These are phyloP conservation scores for Talpa occidentalis DNA, from an alignment of 2,113 vertebrate species.

Conservation along the genomic window DNA sequence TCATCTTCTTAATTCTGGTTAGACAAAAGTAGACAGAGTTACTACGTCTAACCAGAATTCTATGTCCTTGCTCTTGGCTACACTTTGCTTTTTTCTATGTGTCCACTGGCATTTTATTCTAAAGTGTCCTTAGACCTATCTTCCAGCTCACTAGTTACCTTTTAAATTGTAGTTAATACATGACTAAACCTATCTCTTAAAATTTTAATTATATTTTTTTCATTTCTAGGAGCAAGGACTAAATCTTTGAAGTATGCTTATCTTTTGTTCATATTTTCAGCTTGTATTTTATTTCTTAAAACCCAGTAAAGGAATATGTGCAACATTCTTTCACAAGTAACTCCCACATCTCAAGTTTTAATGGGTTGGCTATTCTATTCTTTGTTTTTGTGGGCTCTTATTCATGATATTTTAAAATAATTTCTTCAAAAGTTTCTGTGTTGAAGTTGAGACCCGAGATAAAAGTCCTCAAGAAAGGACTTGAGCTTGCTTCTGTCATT, in stretches of 20 bases:
- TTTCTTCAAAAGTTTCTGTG: not conserved
- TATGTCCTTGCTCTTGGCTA: not conserved
- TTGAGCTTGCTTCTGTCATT: not conserved
- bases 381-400: not conserved
- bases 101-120: not conserved
- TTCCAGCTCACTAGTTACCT: not conserved
- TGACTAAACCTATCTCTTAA: not conserved
- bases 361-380: not conserved
- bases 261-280: not conserved
- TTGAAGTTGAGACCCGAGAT: not conserved
- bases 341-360: not conserved
- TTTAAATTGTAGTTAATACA: not conserved
- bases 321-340: not conserved
- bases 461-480: not conserved
- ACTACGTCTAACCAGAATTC: not conserved
- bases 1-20: not conserved
- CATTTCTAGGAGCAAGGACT: not conserved
- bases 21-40: not conserved
- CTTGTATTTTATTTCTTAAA: not conserved
- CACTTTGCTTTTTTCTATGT: not conserved
- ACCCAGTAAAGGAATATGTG: not conserved
- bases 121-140: not conserved
- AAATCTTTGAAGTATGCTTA: not conserved
- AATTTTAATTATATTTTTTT: not conserved
- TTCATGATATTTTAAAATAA: not conserved